Evolutionary conservation across 2,888 invertebrate genomes (phyloP).

Genomic region (Hipparchia sbordonii): DNA sequence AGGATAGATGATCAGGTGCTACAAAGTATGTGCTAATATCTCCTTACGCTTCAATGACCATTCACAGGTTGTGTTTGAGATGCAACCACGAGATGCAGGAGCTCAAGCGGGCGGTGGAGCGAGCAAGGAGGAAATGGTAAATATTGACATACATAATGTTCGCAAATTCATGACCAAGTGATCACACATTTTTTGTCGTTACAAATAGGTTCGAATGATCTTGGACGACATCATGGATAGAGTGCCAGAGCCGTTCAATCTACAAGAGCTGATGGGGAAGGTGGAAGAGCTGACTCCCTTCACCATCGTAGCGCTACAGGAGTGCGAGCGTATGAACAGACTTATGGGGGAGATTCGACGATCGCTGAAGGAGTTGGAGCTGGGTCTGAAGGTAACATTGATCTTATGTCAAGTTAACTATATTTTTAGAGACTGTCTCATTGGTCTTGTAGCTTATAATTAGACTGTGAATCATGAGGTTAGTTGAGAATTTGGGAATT

Average conservation of each 20-base stretch:
- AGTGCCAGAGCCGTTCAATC: conserved; percentile 94
- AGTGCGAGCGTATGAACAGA: conserved; percentile 97
- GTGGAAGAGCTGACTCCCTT: conserved; percentile 95
- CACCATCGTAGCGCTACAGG: conserved; percentile 95
- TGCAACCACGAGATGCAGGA: conserved; percentile 93
- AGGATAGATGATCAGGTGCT: too few species aligned
- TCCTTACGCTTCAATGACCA: not conserved
- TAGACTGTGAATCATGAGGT: too few species aligned
- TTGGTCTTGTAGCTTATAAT: too few species aligned
- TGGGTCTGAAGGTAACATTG: conserved; percentile 90
- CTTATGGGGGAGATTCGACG: conserved; percentile 91
- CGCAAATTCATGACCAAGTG: too few species aligned
- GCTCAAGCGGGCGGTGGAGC: conserved; percentile 87
- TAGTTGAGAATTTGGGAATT: too few species aligned
- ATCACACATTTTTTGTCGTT: not conserved
- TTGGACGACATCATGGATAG: conserved; percentile 95
- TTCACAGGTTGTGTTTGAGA: conserved; percentile 85
- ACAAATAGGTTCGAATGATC: conserved; percentile 84
- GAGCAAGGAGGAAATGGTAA: conserved; percentile 91
- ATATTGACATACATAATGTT: not conserved
- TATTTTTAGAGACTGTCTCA: too few species aligned
- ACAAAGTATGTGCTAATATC: too few species aligned
- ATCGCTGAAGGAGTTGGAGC: conserved; percentile 92
- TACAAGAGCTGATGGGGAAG: conserved; percentile 92
- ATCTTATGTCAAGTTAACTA: too few species aligned